Evolutionary conservation across 2,797 vertebrate species (phyloP).

Genomic region (Rhodeus uyekii): DNA sequence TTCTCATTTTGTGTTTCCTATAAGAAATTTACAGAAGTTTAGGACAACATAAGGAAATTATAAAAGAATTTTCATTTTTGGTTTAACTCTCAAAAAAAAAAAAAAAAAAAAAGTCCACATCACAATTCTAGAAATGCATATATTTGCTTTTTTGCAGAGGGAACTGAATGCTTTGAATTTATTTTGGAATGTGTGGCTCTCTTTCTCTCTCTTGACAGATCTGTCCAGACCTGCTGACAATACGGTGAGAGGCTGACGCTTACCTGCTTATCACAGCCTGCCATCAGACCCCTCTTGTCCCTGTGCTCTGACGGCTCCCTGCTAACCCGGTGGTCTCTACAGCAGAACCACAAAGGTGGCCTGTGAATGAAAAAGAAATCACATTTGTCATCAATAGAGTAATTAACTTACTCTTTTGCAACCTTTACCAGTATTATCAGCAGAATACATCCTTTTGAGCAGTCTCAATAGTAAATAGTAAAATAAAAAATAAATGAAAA

Average conservation of each 20-base stretch:
- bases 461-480: too few relatives aligned
- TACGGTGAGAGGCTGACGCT: conserved; percentile 8
- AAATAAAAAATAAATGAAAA: background rate
- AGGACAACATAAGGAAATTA: background rate
- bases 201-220: conserved; percentile 31
- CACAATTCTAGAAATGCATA: background rate
- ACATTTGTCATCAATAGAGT: conserved; percentile 31
- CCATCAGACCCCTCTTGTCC: conserved; percentile 46
- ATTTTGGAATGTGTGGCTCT: conserved; percentile 8
- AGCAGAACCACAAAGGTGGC: conserved; percentile 41
- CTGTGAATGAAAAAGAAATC: conserved; percentile 36
- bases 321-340: conserved; percentile 48
- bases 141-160: background rate
- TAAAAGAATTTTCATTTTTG: background rate
- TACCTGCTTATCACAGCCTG: conserved; percentile 49
- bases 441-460: background rate
- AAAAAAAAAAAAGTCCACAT: background rate
- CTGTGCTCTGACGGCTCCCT: conserved; percentile 30
- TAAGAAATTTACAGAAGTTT: background rate
- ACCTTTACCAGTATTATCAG: background rate
- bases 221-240: conserved; percentile 48
- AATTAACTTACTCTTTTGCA: conserved; percentile 13
- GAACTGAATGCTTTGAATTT: background rate
- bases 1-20: background rate
- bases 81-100: background rate